Conservation (phyloP, 1,140 invertebrate genomes). For the Cydia splendana region DNA sequence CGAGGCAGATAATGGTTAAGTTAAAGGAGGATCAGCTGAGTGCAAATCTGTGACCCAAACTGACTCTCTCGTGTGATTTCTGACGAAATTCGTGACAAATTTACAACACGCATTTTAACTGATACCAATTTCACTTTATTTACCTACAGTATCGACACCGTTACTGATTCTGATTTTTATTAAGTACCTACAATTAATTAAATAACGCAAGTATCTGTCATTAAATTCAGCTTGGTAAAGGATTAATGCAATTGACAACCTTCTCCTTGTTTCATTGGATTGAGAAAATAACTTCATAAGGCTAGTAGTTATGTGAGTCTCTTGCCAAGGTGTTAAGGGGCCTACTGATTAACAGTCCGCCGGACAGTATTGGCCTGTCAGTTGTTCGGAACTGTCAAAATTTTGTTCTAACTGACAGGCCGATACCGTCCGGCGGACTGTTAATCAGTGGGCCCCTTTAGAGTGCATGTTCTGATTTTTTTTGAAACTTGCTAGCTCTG, state of each 20-base stretch:
- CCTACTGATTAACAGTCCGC: too few species aligned
- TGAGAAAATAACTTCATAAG: not conserved
- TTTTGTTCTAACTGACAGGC: too few species aligned
- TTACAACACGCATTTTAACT: slow-evolving; percentile 32
- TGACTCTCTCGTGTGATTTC: slow-evolving; percentile 40
- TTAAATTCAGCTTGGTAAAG: not conserved
- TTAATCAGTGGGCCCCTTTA: too few species aligned
- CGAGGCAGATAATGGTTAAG: slow-evolving; percentile 10
- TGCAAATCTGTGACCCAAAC: slow-evolving; percentile 37
- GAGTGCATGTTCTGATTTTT: too few species aligned
- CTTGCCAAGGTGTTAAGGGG: too few species aligned
- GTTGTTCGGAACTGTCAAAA: too few species aligned
- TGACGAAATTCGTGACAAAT: slow-evolving; percentile 42
- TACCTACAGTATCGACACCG: not conserved
- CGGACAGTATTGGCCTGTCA: too few species aligned
- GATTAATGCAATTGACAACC: too few species aligned
- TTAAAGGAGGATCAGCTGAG: slow-evolving; percentile 16
- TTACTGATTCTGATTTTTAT: slow-evolving; percentile 24
- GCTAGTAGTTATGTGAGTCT: not conserved
- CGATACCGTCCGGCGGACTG: too few species aligned
- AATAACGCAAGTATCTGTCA: not conserved
- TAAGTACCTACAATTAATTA: not conserved
- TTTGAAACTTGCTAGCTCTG: too few species aligned
- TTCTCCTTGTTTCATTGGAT: too few species aligned
- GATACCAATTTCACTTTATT: slow-evolving; percentile 9